Conservation (phyloP, 2,113 vertebrate species). For the Rhizomys pruinosus region DNA sequence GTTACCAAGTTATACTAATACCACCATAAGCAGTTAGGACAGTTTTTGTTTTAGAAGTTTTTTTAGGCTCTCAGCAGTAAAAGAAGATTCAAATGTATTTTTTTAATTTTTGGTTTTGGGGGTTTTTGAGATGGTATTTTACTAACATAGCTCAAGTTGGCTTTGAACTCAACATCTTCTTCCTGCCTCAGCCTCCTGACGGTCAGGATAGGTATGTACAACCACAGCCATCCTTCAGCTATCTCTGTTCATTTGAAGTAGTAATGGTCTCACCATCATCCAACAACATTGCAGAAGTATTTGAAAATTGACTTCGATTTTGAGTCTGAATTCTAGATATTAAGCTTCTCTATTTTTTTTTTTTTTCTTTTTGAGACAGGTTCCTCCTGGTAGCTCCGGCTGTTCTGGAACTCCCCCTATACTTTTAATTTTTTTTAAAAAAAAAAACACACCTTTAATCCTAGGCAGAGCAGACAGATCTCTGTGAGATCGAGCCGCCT, state of each 20-base stretch:
- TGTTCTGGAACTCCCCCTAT: no score
- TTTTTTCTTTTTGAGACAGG: no score
- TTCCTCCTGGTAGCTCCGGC: no score
- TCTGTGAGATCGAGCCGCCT: no score
- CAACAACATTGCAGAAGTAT: conserved; percentile 8
- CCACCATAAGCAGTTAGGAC: not conserved
- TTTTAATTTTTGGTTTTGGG: not conserved
- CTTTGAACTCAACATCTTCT: not conserved
- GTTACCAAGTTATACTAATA: not conserved
- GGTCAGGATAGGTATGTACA: not conserved
- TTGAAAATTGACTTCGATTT: conserved; percentile 56
- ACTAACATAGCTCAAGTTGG: not conserved
- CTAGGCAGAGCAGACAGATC: no score
- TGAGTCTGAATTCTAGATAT: conserved; percentile 2
- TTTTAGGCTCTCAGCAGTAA: not conserved
- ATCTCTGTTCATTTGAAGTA: not conserved
- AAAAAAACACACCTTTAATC: no score
- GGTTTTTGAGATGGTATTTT: not conserved
- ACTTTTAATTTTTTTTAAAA: no score
- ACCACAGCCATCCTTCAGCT: not conserved
- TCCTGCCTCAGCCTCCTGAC: not conserved
- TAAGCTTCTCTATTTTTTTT: conserved; percentile 27
- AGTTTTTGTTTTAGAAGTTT: conserved; percentile 24
- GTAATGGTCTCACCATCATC: not conserved
- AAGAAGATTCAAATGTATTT: not conserved